phyloP scores from a whole-genome alignment of 2,888 invertebrate species.

The Julus scandinavius region DNA sequence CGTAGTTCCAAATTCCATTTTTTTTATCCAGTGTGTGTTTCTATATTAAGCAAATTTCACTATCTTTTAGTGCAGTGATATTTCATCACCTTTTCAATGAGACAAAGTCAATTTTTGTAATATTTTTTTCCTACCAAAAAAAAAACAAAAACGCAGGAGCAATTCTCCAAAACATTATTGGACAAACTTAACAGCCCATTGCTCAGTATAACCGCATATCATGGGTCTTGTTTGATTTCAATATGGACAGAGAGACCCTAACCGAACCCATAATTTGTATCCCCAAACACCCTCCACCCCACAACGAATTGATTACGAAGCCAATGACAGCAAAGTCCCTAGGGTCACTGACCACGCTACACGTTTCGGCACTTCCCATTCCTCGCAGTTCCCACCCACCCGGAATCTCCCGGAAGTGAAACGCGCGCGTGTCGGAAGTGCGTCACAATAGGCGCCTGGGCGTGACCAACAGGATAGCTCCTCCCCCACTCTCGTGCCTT shows the following conservation, averaged over 20 bases:
- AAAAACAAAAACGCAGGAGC: no score
- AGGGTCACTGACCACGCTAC: neutral
- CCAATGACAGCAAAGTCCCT: neutral
- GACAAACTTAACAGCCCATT: no score
- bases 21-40: no score
- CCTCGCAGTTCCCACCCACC: neutral
- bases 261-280: neutral
- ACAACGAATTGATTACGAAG: neutral
- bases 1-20: no score
- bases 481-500: slow-evolving; percentile 9
- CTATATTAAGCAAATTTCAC: no score
- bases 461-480: neutral
- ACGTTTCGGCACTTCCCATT: neutral
- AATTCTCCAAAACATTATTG: no score
- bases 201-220: no score
- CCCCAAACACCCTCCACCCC: neutral
- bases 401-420: slow-evolving; percentile 9
- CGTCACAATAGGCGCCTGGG: neutral
- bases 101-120: no score
- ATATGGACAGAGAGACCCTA: neutral
- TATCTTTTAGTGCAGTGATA: no score
- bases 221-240: neutral
- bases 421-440: neutral
- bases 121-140: no score
- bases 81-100: no score